These are phyloP conservation scores for Monopis laevigella DNA, from an alignment of 2,888 invertebrate genomes.

Conservation along the genomic window DNA sequence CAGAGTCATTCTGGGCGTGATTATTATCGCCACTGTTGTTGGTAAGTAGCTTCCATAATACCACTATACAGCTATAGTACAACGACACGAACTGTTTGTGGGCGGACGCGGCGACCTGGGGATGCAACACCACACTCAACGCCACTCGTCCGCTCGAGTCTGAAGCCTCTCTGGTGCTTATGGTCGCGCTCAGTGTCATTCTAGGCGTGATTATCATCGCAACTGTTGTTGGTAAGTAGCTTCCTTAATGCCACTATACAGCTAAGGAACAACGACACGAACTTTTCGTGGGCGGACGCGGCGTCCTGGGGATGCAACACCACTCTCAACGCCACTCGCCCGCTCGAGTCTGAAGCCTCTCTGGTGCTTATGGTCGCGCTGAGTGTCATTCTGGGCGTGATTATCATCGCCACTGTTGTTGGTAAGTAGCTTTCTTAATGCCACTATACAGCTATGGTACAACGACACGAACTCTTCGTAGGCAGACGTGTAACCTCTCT, in stretches of 20 bases:
- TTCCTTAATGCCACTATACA: too few species aligned
- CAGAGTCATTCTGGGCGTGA: slow-evolving; percentile 83
- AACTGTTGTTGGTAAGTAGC: slow-evolving; percentile 92
- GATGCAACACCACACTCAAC: slow-evolving; percentile 28
- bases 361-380: slow-evolving; percentile 81
- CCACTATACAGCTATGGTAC: too few species aligned
- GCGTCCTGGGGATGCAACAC: slow-evolving; percentile 48
- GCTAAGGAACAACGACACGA: slow-evolving; percentile 41
- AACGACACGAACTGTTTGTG: slow-evolving; percentile 48
- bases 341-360: slow-evolving; percentile 71
- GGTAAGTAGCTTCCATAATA: slow-evolving; percentile 68
- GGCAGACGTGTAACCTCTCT: too few species aligned
- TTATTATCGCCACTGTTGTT: slow-evolving; percentile 93
- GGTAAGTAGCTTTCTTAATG: too few species aligned
- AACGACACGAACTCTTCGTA: too few species aligned
- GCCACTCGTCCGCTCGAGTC: slow-evolving; percentile 71
- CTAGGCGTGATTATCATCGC: slow-evolving; percentile 91
- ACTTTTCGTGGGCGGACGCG: slow-evolving; percentile 57
- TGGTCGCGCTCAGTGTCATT: slow-evolving; percentile 81
- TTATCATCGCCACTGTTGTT: slow-evolving; percentile 93
- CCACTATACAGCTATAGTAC: slow-evolving; percentile 29
- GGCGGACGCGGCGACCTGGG: slow-evolving; percentile 55
- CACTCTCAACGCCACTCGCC: slow-evolving; percentile 39
- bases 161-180: slow-evolving; percentile 75
- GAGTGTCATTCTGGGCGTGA: slow-evolving; percentile 83